Base-by-base conservation (phyloP, 2,797 vertebrate genomes). In the Lepilemur ruficaudatus region DNA sequence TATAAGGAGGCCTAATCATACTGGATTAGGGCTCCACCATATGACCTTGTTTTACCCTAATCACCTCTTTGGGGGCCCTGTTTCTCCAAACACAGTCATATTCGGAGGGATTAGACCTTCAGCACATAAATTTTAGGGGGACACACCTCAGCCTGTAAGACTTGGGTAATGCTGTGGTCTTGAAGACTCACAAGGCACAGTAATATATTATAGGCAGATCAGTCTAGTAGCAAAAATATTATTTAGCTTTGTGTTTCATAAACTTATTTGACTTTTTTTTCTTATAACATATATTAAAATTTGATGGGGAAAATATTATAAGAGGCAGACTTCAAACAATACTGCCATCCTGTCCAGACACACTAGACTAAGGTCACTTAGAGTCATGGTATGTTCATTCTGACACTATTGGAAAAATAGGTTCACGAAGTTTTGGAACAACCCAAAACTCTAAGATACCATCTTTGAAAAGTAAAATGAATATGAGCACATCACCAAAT, bases 191-290 rank as follows among this genome's bases (percentile, higher is more conserved):
- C 3, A 59, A 3, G 23, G 11, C 35, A 5, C 14, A 17, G 32
- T 48, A 28, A 78, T 25, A 38, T 50, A 30, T 59, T 38, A n/a
- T 30, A 30, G 1, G 1, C 1, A 41, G 17, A 52, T 52, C 32
- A 23, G 11, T 35, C 41, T 87, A 28, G 12, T 25, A 72, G 17
- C 28, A 89, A 87, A 67, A 14, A 13, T 20, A n/a, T 52, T 38
- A 10, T 13, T 93, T 92, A 61, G 7, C 18, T 87, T 92, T 72
- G 52, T 43, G n/a, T 83, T 93, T 50, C 50, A 43, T 81, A 46
- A 52, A 32, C 6, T 23, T 79, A 79, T 52, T 63, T 80, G 50
- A 67, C 5, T 25, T 25, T 38, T 91, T 79, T 79, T 65, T 52
- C 12, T 25, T 28, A 28, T 70, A 76, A 35, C 14, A 72, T 38